phyloP scores from a whole-genome alignment of 2,797 vertebrate species.

The Hozukius guyotensis region DNA sequence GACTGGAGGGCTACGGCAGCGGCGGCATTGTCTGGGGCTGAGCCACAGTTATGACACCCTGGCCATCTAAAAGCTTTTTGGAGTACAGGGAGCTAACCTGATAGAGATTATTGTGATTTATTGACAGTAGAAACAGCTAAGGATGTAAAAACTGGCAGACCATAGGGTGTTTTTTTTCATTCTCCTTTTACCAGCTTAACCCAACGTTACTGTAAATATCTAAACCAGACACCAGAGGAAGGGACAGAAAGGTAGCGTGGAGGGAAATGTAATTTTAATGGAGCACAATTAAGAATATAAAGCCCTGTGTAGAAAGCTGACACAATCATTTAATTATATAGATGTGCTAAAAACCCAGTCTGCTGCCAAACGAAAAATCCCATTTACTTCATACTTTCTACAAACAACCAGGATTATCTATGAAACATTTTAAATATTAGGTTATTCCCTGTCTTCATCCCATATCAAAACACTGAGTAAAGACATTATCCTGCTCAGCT shows the following conservation, averaged over 20 bases:
- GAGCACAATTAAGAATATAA: background rate
- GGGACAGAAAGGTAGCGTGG: background rate
- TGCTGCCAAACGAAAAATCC: background rate
- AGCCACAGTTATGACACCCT: constrained; percentile 27
- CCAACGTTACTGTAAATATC: background rate
- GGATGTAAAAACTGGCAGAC: background rate
- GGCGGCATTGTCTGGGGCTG: constrained; percentile 50
- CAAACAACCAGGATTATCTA: background rate
- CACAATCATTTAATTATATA: background rate
- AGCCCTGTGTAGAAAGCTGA: background rate
- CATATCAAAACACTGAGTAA: background rate
- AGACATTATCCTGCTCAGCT: background rate
- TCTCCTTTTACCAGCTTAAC: background rate
- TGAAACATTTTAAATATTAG: constrained; percentile 5
- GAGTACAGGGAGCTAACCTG: constrained; percentile 1
- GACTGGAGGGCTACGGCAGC: constrained; percentile 38
- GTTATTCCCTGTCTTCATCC: background rate
- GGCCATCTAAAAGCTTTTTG: background rate
- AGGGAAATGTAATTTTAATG: background rate
- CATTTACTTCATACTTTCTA: background rate
- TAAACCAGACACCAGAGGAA: background rate
- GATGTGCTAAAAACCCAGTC: background rate
- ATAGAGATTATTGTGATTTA: constrained; percentile 24
- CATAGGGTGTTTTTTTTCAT: background rate
- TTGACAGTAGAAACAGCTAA: background rate